Evolutionary conservation across 2,888 invertebrate genomes (phyloP), one percentile per base, ranked within the genome.

Genomic region (Tetragonula carbonaria): DNA sequence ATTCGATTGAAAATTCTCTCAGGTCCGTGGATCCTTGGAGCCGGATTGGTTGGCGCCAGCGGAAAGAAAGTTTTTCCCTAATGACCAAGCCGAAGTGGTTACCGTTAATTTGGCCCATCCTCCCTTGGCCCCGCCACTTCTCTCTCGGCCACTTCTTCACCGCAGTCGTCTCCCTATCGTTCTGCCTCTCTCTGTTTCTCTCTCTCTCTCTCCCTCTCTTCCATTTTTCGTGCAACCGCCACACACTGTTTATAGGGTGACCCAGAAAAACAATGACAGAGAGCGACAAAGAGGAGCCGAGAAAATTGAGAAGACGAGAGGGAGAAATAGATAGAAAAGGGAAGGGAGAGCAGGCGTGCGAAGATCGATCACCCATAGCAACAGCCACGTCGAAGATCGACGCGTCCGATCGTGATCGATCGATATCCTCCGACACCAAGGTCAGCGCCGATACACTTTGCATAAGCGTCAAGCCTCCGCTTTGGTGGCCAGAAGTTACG

Each of bases 31-130:
- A 82, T 85, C 82, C 82, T 84, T 72, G 73, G 83, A 74, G 77
- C 84, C 74, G 82, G 88, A 89, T 90, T 89, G 91, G 89, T 90
- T 82, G 90, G 88, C 90, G 88, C 90, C 87, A 88, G 75, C 87
- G 88, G 89, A 90, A 91, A 88, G 91, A 92, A 92, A 89, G 89
- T 91, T 92, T 91, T 90, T 90, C 91, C 91, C 90, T 93, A 92
- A 93, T 93, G 92, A 93, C 91, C 91, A 82, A 85, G 80, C 87
- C 89, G 83, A 88, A 92, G 93, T 92, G 91, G 92, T 93, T 91
- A 92, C 90, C 91, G 92, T 93, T 93, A 93, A 93, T 93, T 93
- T 91, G 90, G 87, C 85, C 90, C 86, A 83, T 85, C 84, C 71
- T 57, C 71, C 28, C 82, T 85, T 83, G 70, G 70, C 80, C 53